phyloP scores from a whole-genome alignment of 2,888 invertebrate species.

The Melipona bicolor region DNA sequence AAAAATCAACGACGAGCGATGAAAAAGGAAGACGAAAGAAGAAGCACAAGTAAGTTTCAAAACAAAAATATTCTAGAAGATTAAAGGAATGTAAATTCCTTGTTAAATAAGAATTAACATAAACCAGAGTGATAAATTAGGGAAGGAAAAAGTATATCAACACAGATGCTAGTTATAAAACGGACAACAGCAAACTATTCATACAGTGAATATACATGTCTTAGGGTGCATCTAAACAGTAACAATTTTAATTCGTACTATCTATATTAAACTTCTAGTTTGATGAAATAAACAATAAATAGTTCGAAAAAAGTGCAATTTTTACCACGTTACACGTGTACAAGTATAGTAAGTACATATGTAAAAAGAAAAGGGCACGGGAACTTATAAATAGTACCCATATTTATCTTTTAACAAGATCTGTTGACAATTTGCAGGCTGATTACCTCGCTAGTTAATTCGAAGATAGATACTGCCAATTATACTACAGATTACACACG shows the following conservation, averaged over 20 bases:
- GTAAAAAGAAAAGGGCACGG: background rate
- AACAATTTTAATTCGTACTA: constrained; percentile 50
- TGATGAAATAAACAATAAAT: constrained; percentile 24
- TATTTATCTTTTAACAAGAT: constrained; percentile 19
- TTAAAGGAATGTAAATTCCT: background rate
- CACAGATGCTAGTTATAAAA: constrained; percentile 66
- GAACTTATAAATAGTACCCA: constrained; percentile 14
- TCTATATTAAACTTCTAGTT: constrained; percentile 24
- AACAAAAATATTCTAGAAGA: background rate
- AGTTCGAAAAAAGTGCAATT: constrained; percentile 59
- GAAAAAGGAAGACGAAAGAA: background rate
- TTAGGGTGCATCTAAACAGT: constrained; percentile 41
- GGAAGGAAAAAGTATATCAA: constrained; percentile 64
- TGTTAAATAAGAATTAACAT: background rate
- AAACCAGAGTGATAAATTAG: constrained; percentile 68
- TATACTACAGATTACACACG: background rate
- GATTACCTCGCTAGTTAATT: constrained; percentile 2
- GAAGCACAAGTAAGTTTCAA: constrained; percentile 11
- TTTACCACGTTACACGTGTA: constrained; percentile 23
- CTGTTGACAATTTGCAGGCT: constrained; percentile 17
- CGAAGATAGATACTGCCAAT: background rate
- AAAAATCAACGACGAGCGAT: background rate
- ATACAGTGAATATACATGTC: constrained; percentile 46
- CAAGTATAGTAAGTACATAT: background rate
- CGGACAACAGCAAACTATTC: constrained; percentile 55